A percentile compares a stretch with the other conserved stretches of the same genome.
Evolutionary conservation across 2,797 vertebrate genomes (phyloP).

Genomic region (Hemibagrus guttatus): DNA sequence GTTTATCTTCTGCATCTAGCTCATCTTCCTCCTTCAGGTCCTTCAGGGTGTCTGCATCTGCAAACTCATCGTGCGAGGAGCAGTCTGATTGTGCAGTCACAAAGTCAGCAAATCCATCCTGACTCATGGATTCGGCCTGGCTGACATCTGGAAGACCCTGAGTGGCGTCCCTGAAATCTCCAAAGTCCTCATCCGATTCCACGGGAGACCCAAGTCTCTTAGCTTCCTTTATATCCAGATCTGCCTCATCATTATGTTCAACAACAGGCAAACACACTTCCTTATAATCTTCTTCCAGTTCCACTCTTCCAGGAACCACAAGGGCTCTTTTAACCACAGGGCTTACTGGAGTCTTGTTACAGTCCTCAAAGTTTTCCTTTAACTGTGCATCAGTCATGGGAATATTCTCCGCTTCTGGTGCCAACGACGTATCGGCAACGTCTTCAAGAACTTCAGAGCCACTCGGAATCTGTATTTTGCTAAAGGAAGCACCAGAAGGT

Average conservation of each 20-base stretch:
- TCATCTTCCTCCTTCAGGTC: slow-evolving; percentile 56
- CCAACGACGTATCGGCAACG: slow-evolving; percentile 36
- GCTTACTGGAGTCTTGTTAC: not conserved
- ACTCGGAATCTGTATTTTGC: slow-evolving; percentile 63
- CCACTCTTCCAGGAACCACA: slow-evolving; percentile 5
- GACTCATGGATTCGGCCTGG: slow-evolving; percentile 51
- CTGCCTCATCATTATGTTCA: not conserved
- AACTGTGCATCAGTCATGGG: slow-evolving; percentile 21
- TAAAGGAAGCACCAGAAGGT: slow-evolving; percentile 60
- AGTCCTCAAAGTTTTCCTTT: slow-evolving; percentile 49
- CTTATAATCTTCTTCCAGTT: slow-evolving; percentile 57
- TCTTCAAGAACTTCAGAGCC: slow-evolving; percentile 71
- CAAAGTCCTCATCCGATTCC: slow-evolving; percentile 50
- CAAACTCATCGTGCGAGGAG: slow-evolving; percentile 66
- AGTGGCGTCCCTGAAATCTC: slow-evolving; percentile 40
- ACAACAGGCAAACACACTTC: slow-evolving; percentile 59
- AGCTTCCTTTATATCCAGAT: slow-evolving; percentile 41
- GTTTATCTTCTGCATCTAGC: slow-evolving; percentile 38
- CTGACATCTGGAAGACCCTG: slow-evolving; percentile 50
- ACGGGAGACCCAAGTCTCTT: slow-evolving; percentile 63
- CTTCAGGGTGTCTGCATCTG: slow-evolving; percentile 72
- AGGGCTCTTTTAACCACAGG: not conserved
- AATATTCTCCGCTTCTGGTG: not conserved
- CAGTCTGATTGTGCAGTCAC: slow-evolving; percentile 43
- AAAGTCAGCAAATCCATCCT: slow-evolving; percentile 55